A percentile compares a stretch with the other conserved stretches of the same genome.
phyloP scores from a whole-genome alignment of 2,888 invertebrate genomes.

The Hypsopygia costalis region DNA sequence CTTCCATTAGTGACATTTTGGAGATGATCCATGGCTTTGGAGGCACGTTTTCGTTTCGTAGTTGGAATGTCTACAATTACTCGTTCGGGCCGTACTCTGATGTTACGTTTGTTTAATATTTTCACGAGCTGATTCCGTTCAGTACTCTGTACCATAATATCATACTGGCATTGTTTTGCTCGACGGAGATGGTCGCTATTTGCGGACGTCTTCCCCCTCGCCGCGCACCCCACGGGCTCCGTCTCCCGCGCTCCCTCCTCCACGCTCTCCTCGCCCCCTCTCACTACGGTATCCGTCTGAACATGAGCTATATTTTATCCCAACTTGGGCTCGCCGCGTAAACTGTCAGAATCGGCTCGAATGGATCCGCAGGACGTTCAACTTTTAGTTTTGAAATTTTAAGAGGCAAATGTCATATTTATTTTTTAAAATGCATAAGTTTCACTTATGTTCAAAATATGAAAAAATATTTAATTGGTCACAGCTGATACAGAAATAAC shows the following conservation, averaged over 20 bases:
- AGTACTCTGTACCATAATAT: slow-evolving; percentile 63
- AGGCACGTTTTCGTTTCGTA: not conserved
- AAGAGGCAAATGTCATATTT: slow-evolving; percentile 12
- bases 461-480: not conserved
- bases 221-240: slow-evolving; percentile 14
- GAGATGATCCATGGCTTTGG: not conserved
- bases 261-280: slow-evolving; percentile 28
- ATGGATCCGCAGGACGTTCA: slow-evolving; percentile 68
- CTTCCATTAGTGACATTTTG: not conserved
- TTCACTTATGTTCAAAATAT: not conserved
- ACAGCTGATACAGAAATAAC: not conserved
- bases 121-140: slow-evolving; percentile 36
- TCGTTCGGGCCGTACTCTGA: not conserved
- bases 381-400: slow-evolving; percentile 61
- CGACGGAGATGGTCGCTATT: slow-evolving; percentile 71
- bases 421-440: slow-evolving; percentile 3
- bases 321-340: slow-evolving; percentile 69
- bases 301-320: slow-evolving; percentile 77
- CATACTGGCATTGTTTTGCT: slow-evolving; percentile 76
- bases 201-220: slow-evolving; percentile 57
- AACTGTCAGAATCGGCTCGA: slow-evolving; percentile 73
- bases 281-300: slow-evolving; percentile 68
- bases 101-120: slow-evolving; percentile 21
- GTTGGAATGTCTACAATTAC: not conserved
- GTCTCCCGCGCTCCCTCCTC: slow-evolving; percentile 31